Conservation (phyloP, 2,888 invertebrate species). For the Adelognathus sp. region DNA sequence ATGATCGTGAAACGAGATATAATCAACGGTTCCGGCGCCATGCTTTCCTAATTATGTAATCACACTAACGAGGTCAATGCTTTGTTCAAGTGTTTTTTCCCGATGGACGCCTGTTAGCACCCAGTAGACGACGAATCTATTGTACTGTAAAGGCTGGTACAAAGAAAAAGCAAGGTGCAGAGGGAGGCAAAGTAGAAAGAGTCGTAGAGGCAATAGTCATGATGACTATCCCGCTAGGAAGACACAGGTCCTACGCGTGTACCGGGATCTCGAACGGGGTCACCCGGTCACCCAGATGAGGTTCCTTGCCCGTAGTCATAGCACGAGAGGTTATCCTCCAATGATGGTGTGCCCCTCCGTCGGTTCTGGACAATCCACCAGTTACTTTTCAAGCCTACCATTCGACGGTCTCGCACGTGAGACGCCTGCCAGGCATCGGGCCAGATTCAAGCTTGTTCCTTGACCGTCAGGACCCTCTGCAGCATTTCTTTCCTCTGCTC, state of each 20-base stretch:
- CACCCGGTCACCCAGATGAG: conserved; percentile 80
- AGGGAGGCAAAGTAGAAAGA: background rate
- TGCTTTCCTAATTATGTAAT: background rate
- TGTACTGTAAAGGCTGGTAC: background rate
- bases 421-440: conserved; percentile 71
- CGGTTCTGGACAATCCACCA: conserved; percentile 54
- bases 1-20: background rate
- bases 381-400: conserved; percentile 35
- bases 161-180: background rate
- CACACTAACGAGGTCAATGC: background rate
- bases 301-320: conserved; percentile 75
- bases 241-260: conserved; percentile 63
- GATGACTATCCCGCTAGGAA: conserved; percentile 47
- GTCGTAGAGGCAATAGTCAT: conserved; percentile 33
- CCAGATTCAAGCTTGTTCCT: conserved; percentile 79
- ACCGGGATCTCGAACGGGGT: conserved; percentile 75
- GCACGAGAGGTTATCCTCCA: conserved; percentile 51
- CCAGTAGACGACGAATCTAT: background rate
- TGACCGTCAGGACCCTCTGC: conserved; percentile 73
- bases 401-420: conserved; percentile 59
- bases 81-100: background rate
- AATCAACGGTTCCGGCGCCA: too few species aligned
- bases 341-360: conserved; percentile 53
- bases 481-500: conserved; percentile 16
- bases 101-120: background rate